Conservation (phyloP, 2,797 vertebrate genomes). For the Falco columbarius region DNA sequence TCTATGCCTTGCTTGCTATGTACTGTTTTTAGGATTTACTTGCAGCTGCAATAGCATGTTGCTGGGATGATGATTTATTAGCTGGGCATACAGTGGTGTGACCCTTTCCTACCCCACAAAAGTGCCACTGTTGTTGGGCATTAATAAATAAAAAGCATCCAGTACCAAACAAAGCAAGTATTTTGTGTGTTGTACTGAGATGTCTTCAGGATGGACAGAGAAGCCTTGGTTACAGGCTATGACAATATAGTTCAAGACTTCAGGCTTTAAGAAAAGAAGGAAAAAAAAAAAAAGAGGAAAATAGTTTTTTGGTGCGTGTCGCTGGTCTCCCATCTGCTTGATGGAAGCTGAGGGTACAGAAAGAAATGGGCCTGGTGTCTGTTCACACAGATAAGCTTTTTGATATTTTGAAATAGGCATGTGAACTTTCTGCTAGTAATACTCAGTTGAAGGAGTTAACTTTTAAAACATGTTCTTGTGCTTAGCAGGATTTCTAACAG, state of each 20-base stretch:
- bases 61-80: background rate
- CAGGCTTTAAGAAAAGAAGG: background rate
- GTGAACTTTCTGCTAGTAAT: background rate
- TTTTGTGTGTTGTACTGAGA: conserved; percentile 45
- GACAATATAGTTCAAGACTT: background rate
- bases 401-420: background rate
- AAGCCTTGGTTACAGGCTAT: background rate
- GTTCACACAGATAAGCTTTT: background rate
- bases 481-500: background rate
- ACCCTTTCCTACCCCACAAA: conserved; percentile 17
- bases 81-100: background rate
- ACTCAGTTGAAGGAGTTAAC: background rate
- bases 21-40: background rate
- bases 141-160: conserved; percentile 30
- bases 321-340: background rate
- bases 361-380: background rate
- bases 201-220: conserved; percentile 44
- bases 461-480: background rate
- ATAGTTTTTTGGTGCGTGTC: background rate
- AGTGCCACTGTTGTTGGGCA: conserved; percentile 30
- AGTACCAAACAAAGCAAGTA: conserved; percentile 46
- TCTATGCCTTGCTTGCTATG: background rate
- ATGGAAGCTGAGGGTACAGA: background rate
- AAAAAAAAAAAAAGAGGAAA: background rate
- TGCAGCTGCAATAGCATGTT: background rate